Evolutionary conservation across 2,888 invertebrate species (phyloP), one percentile per base, ranked within the genome.

Genomic region (Lasioglossum calceatum): DNA sequence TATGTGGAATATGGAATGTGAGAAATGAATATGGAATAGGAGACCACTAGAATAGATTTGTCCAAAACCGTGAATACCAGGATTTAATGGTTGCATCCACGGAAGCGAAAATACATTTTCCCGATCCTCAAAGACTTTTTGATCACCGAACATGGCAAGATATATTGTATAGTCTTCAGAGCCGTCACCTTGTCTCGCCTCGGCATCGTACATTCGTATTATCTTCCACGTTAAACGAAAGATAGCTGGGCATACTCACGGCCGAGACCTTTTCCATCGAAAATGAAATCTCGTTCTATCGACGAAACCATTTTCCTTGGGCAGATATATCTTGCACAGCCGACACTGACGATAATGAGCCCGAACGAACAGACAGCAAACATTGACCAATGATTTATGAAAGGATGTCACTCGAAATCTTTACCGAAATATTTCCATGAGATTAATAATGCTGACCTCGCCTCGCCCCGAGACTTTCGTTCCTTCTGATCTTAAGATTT

Each of bases 341-440:
- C 16, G 75, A 75, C 75, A 61, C 44, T 47, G 75, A 47, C 12
- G 32, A 75, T 83, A 83, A 83, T 71, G 81, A 80, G 75, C 47
- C 47, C 58, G 75, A 83, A 81, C 27, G 70, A 58, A 39, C 44
- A 71, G 81, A 82, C 72, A 81, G 61, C 39, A 72, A 71, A 58
- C 70, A 47, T 36, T 58, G 81, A 71, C 75, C 81, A 75, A 71
- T 83, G 83, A 83, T 83, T 83, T 83, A 83, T 81, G 81, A 75
- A 70, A 70, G 74, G 12, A 27, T 58, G 58, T 81, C 58, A 58
- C 64, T 19, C 16, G 32, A 32, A 64, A 64, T 64, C 32, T 32
- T 32, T 8, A 16, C 32, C 64, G 8, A 64, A 64, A 32, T 64
- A 64, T 64, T 64, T 32, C 19, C 32, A 32, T 32, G 32, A 64